Base-by-base conservation (phyloP, 2,888 invertebrate species). In the Tridacna gigas region DNA sequence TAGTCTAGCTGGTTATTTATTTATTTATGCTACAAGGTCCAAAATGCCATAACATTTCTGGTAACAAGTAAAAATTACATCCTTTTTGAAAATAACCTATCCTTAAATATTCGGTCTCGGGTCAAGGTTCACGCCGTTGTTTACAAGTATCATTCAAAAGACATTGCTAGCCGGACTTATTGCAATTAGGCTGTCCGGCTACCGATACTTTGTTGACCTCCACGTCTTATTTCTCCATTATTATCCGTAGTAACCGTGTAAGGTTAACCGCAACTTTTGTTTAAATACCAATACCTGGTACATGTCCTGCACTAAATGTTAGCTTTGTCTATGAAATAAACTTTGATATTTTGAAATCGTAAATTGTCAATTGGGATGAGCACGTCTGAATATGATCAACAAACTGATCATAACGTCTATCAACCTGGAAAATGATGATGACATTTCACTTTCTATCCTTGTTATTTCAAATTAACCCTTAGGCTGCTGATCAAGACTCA, bases 101-200 rank as follows among this genome's bases (percentile, higher is more conserved):
- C 56, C 56, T 56, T 20, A 56, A 56, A 56, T 37, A 56, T 9
- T 56, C 56, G 56, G 56, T 56, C 20, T 56, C 56, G 56, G 56
- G 56, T 56, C 56, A 56, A 56, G 18, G 56, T 56, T 56, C 56
- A 56, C 18, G 15, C 20, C 56, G 9, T 45, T 84, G 80, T 84
- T 84, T 84, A 80, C 80, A 75, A 47, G 61, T 69, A 67, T 47
- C 65, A 77, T 71, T 75, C 71, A 81, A 79, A 82, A 71, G 82
- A 82, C 80, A 69, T 74, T 65, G 51, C 65, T 71, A 80, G 88
- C 69, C 88, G 48, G 28, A 67, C 75, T 76, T 82, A 88, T 86
- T 86, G 88, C 86, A 88, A 83, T 88, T 88, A 84, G 66, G n/a
- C 56, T 60, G 88, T 86, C 88, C 84, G 51, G 25, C 25, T 71